Evolutionary conservation across 2,888 invertebrate species (phyloP).

Genomic region (Seladonia tumulorum): DNA sequence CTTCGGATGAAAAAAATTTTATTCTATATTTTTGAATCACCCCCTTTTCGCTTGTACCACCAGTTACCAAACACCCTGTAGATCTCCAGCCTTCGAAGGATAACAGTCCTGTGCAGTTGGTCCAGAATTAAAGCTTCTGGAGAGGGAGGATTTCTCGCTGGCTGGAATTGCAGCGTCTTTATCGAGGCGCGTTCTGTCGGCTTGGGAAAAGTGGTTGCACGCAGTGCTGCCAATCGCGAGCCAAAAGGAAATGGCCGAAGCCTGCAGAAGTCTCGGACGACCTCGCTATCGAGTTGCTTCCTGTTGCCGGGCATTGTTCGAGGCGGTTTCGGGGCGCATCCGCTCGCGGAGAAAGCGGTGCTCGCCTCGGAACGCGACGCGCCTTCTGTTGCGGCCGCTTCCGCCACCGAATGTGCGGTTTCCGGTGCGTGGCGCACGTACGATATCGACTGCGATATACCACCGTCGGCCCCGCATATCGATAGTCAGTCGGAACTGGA

Average conservation of each 20-base stretch:
- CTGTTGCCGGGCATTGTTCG: slow-evolving; percentile 53
- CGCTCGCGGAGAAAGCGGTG: slow-evolving; percentile 74
- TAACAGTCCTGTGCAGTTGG: too few species aligned
- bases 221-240: background rate
- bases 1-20: too few species aligned
- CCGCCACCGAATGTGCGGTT: slow-evolving; percentile 81
- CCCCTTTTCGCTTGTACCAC: too few species aligned
- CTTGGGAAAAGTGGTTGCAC: slow-evolving; percentile 18
- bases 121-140: background rate
- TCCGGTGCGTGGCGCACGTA: slow-evolving; percentile 76
- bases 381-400: slow-evolving; percentile 70
- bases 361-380: slow-evolving; percentile 52
- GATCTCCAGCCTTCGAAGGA: too few species aligned
- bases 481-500: slow-evolving; percentile 68
- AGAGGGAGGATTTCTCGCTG: too few species aligned
- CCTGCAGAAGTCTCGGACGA: slow-evolving; percentile 54
- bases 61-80: too few species aligned
- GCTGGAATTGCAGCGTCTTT: background rate
- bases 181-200: background rate
- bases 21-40: too few species aligned
- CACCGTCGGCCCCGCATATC: slow-evolving; percentile 65
- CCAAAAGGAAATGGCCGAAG: slow-evolving; percentile 54
- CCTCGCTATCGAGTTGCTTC: slow-evolving; percentile 34
- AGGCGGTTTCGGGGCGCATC: slow-evolving; percentile 72
- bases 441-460: slow-evolving; percentile 61